Base-by-base conservation (phyloP, 1,140 invertebrate genomes). In the Hestina assimilis region DNA sequence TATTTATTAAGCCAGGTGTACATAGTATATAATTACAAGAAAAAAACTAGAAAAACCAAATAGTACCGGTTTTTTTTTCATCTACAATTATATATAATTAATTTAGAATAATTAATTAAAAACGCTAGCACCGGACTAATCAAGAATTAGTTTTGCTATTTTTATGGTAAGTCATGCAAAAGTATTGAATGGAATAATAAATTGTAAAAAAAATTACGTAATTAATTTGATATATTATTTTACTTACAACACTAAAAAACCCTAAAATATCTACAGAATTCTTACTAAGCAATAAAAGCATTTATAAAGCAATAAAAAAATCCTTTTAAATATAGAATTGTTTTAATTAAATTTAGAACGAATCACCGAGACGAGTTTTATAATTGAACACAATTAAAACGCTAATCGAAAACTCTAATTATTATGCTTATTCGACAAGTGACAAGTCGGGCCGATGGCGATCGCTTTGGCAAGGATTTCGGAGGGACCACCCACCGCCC, bases 391-490 rank as follows among this genome's bases (percentile, higher is more conserved):
- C 48, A 62, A 78, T 72, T 69, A 69, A 73, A 80, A 70, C 63
- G 66, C 75, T 79, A 77, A 79, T 81, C 77, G 69, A 82, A 83
- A 85, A 80, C 76, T 87, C 83, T 83, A 83, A 84, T 87, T 87
- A 83, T 80, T 75, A 85, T 86, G 75, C 78, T 82, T 78, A 86
- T 85, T 86, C 83, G 83, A 83, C 79, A 84, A 87, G 84, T 87
- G 84, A 87, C 84, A 85, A 81, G 81, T 77, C 73, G 79, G 63
- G 62, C 72, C 75, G 72, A 73, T 79, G 79, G 73, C 75, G 81
- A 87, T 86, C 79, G 81, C 79, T 83, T 81, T 80, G 78, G 84
- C 83, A 83, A 86, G 83, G 83, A 83, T 84, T 84, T 83, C 71
- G 81, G 79, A 66, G 76, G 74, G 74, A 66, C 72, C 75, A 66